Evolutionary conservation across 1,140 invertebrate species (phyloP).

Genomic region (Drosophila pruinosa): DNA sequence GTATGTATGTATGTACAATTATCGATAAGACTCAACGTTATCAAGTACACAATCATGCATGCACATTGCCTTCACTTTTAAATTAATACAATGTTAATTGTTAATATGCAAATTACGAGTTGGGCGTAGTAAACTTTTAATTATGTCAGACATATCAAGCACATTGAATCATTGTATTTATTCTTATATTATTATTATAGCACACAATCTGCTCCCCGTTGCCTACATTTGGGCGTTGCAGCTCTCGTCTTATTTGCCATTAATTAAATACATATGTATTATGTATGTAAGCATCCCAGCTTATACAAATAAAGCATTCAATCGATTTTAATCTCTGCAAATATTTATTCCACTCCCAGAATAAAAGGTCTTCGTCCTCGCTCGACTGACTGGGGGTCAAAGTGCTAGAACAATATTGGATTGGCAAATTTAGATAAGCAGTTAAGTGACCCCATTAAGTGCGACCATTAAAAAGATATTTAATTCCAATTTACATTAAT

Average conservation of each 20-base stretch:
- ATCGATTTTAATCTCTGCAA: background rate
- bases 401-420: background rate
- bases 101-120: conserved; percentile 26
- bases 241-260: background rate
- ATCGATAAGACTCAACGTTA: conserved; percentile 26
- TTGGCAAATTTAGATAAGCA: background rate
- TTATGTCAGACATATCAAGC: conserved; percentile 7
- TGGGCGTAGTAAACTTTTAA: conserved; percentile 10
- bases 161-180: conserved; percentile 11
- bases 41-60: conserved; percentile 4
- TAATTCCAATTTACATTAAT: conserved; percentile 27
- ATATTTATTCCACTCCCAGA: background rate
- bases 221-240: conserved; percentile 16
- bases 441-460: background rate
- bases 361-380: background rate
- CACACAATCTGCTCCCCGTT: background rate
- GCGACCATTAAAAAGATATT: background rate
- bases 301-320: background rate
- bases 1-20: background rate
- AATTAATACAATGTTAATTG: too few relatives aligned
- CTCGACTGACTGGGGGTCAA: too few relatives aligned
- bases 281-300: too few relatives aligned
- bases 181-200: conserved; percentile 25
- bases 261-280: too few relatives aligned
- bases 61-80: conserved; percentile 19